Base-by-base conservation (phyloP, 2,113 vertebrate species). In the Muscicapa adusta region DNA sequence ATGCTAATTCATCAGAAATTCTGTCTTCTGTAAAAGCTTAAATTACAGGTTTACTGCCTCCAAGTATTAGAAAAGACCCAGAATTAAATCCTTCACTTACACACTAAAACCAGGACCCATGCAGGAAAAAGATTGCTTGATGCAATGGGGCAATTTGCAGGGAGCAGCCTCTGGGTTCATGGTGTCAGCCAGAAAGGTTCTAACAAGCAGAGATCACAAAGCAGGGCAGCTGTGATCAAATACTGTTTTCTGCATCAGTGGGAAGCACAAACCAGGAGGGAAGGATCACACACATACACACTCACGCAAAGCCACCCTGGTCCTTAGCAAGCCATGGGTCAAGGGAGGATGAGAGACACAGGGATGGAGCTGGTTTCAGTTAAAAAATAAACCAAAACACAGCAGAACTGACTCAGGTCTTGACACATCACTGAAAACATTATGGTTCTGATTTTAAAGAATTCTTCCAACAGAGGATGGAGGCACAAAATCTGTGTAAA, bases 371-470 rank as follows among this genome's bases (percentile, higher is more conserved):
- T 20, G 31, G 28, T 75, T 60, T 78, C 40, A 91, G 53, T 51
- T 28, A 34, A 54, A 65, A 83, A 78, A 63, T 28, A 47, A 87
- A 80, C 50, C 2, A 54, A 61, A 79, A 45, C 43, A 54, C 63
- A 33, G 62, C 71, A 91, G 43, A 83, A 68, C 75, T 88, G 75
- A 94, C 60, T 95, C 78, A 74, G 94, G 33, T 62, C 63, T 88
- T 67, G 63, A 80, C 15, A 40, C 10, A 54, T 34, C 78, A 61
- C 33, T 73, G 66, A 76, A 91, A 95, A 88, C 18, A 70, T 47
- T 24, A 58, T 1, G 6, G 54, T 2, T 83, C 62, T 88, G 60
- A 71, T 88, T 85, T 85, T 80, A 73, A 88, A 80, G 36, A 78
- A 85, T 42, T 67, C 19, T 65, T 79, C 48, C 58, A 74, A n/a